Evolutionary conservation across 2,888 invertebrate genomes (phyloP).

Genomic region (Drosophila mercatorum): DNA sequence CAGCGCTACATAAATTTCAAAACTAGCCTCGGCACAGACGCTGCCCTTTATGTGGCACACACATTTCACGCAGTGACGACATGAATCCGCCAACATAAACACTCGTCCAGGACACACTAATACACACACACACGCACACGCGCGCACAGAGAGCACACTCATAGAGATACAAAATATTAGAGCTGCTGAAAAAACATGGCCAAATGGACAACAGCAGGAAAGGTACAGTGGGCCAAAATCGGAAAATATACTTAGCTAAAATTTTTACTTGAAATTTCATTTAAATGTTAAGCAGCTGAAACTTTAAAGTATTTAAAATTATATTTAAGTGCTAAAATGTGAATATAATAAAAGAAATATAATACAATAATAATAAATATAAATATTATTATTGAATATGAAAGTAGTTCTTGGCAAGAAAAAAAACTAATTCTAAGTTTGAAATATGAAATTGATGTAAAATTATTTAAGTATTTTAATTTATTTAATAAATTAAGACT

Average conservation of each 20-base stretch:
- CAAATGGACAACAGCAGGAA: slow-evolving; percentile 58
- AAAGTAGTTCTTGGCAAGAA: no score
- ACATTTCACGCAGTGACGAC: slow-evolving; percentile 81
- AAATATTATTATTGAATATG: no score
- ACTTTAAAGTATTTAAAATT: no score
- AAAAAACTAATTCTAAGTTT: no score
- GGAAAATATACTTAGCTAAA: no score
- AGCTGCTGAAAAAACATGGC: slow-evolving; percentile 53
- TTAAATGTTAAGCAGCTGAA: no score
- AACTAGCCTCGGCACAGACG: slow-evolving; percentile 65
- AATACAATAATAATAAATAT: no score
- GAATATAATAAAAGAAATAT: not conserved
- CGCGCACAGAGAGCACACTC: slow-evolving; percentile 19
- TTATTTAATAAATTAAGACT: no score
- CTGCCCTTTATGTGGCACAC: slow-evolving; percentile 70
- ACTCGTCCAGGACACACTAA: slow-evolving; percentile 59
- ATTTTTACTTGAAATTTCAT: not conserved
- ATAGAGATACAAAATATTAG: slow-evolving; percentile 62
- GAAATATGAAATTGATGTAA: no score
- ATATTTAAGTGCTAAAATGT: not conserved
- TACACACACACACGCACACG: slow-evolving; percentile 33
- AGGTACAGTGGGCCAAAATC: slow-evolving; percentile 7
- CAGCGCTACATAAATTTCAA: slow-evolving; percentile 79
- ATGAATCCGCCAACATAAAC: slow-evolving; percentile 80
- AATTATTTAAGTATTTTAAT: no score